Percentiles rank a stretch among this genome's conserved stretches.
Evolutionary conservation across 2,113 vertebrate species (phyloP).

Genomic region (Chlorocebus sabaeus): DNA sequence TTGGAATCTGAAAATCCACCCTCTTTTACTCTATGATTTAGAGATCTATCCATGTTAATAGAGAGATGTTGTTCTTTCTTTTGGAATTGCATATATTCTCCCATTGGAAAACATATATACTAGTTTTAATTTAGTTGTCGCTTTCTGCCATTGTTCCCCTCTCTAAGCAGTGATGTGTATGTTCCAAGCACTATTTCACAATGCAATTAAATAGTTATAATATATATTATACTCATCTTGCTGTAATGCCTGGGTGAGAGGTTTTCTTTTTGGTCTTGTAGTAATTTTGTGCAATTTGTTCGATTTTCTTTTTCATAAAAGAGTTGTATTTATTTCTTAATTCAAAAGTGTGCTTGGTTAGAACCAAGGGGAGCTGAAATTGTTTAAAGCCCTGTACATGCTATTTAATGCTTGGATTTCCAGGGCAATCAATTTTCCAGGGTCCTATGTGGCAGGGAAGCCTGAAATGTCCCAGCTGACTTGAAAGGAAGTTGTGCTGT

Average conservation of each 20-base stretch:
- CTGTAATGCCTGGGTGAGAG: neutral
- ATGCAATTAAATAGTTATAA: neutral
- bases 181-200: neutral
- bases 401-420: neutral
- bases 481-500: neutral
- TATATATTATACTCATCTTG: neutral
- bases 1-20: neutral
- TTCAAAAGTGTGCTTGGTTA: neutral
- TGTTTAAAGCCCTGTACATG: neutral
- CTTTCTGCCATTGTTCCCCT: no score
- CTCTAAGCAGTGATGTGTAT: accelerated
- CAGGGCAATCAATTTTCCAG: neutral
- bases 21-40: accelerated
- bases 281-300: neutral
- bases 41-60: accelerated
- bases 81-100: neutral
- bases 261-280: neutral
- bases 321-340: neutral
- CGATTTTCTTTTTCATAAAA: neutral
- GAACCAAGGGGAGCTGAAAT: neutral
- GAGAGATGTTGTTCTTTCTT: accelerated
- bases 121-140: neutral
- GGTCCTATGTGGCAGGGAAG: neutral
- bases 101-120: neutral
- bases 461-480: neutral